Conservation (phyloP, 2,797 vertebrate species). For the Galago senegalensis region DNA sequence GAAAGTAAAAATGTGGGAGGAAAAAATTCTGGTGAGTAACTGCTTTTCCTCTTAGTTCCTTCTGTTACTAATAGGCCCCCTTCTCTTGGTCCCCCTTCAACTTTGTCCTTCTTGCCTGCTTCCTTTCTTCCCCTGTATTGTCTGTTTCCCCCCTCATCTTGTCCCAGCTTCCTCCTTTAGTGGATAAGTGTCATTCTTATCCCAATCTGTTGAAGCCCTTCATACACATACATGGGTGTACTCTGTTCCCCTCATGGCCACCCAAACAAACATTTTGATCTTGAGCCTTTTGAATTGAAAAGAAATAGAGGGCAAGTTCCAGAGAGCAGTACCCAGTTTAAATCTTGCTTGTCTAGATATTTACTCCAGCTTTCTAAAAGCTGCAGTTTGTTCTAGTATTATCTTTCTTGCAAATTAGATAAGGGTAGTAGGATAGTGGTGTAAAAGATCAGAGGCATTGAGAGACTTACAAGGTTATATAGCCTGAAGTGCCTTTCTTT, state of each 20-base stretch:
- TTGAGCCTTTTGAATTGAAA: not conserved
- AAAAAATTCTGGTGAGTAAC: not conserved
- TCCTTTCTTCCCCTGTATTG: not conserved
- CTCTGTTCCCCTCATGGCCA: not conserved
- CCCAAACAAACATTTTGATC: not conserved
- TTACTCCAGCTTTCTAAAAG: not conserved
- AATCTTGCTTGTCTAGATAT: slow-evolving; percentile 2
- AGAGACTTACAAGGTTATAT: slow-evolving; percentile 44
- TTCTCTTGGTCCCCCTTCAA: not conserved
- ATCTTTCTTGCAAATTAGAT: slow-evolving; percentile 40
- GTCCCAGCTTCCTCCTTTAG: not conserved
- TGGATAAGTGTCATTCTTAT: not conserved
- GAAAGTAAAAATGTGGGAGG: not conserved
- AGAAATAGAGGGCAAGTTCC: not conserved
- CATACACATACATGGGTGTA: too few relatives aligned
- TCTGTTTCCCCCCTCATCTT: not conserved
- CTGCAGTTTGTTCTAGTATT: not conserved
- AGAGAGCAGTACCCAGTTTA: not conserved
- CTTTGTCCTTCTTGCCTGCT: not conserved
- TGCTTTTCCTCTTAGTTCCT: not conserved
- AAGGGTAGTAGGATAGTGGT: not conserved
- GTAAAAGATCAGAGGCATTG: not conserved
- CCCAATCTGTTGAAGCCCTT: not conserved
- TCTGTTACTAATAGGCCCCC: not conserved
- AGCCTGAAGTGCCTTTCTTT: not conserved